These are phyloP conservation scores for Patiria pectinifera DNA, from an alignment of 53 echinoderm and acorn worm species.

Conservation along the genomic window DNA sequence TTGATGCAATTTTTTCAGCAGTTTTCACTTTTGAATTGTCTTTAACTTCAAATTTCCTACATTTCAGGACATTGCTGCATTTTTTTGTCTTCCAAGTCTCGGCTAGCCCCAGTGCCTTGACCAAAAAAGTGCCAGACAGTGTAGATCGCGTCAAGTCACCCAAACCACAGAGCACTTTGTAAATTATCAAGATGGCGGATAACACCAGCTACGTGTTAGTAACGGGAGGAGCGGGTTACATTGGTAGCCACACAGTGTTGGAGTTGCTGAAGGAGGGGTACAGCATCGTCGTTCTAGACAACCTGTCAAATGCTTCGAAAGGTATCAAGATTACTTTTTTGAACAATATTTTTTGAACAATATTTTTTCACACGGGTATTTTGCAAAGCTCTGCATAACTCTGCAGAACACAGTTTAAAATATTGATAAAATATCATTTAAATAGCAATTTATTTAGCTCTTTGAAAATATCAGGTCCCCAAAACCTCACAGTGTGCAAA, in stretches of 20 bases:
- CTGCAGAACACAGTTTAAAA: no score
- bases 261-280: constrained; percentile 75
- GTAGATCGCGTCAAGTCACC: neutral
- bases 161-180: neutral
- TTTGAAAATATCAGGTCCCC: no score
- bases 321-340: constrained; percentile 44
- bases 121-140: neutral
- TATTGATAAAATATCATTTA: no score
- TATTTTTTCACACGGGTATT: neutral
- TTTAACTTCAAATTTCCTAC: neutral
- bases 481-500: no score
- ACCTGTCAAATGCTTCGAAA: constrained; percentile 83
- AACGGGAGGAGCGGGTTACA: constrained; percentile 92
- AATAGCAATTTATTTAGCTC: no score
- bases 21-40: neutral
- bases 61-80: neutral
- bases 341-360: neutral
- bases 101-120: neutral
- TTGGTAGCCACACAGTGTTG: constrained; percentile 87
- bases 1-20: no score
- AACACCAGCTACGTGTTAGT: constrained; percentile 66
- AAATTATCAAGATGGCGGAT: constrained; percentile 34
- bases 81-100: neutral
- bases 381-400: no score
- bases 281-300: constrained; percentile 77